Conservation (phyloP, 2,797 vertebrate genomes). For the Spinus pinus region DNA sequence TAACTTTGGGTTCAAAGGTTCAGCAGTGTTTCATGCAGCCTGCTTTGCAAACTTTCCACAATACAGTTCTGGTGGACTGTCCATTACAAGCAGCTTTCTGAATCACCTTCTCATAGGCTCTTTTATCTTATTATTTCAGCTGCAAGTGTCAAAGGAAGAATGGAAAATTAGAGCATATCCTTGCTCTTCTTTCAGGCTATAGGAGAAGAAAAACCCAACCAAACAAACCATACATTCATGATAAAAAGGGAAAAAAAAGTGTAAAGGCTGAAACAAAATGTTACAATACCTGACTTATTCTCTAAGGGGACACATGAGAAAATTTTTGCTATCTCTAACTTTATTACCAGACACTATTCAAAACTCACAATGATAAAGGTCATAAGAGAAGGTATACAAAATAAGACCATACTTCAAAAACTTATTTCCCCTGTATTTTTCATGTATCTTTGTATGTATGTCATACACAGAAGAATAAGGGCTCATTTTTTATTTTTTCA, state of each 20-base stretch:
- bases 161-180: neutral
- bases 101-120: neutral
- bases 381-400: neutral
- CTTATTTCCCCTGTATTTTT: neutral
- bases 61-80: neutral
- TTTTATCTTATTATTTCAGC: neutral
- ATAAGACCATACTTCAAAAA: neutral
- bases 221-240: neutral
- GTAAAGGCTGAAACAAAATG: neutral
- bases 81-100: neutral
- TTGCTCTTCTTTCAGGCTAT: neutral
- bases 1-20: neutral
- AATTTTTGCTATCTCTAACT: neutral
- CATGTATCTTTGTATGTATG: neutral
- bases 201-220: neutral
- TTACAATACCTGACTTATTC: neutral
- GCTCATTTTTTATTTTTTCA: neutral
- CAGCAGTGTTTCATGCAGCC: neutral
- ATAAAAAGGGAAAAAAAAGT: neutral
- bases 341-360: neutral
- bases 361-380: neutral
- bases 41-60: neutral
- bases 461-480: neutral
- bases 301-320: neutral
- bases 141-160: neutral